These are phyloP conservation scores for Daktulosphaira vitifoliae DNA, from an alignment of 1,140 invertebrate genomes.

Conservation along the genomic window DNA sequence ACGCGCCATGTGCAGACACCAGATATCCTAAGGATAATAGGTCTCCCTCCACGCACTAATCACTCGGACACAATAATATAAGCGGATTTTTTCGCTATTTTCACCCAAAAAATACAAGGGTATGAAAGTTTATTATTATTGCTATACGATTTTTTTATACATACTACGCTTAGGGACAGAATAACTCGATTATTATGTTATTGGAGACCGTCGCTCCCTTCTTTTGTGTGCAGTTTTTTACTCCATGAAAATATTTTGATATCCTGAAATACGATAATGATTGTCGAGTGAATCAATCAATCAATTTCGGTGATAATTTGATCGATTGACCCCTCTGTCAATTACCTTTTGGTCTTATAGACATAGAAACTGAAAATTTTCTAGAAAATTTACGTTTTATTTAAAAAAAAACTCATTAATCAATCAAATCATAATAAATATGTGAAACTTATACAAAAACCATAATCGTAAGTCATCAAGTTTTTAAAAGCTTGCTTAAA, in stretches of 20 bases:
- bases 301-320: constrained; percentile 16
- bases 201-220: not conserved
- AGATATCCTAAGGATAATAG: constrained; percentile 31
- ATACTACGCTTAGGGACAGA: not conserved
- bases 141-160: too few species aligned
- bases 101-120: not conserved
- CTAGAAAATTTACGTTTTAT: too few species aligned
- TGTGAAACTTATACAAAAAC: too few species aligned
- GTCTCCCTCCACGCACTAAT: constrained; percentile 18
- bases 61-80: constrained; percentile 33
- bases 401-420: too few species aligned
- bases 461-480: too few species aligned
- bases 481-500: too few species aligned
- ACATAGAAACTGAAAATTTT: too few species aligned
- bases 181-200: constrained; percentile 30
- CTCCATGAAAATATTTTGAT: constrained; percentile 19
- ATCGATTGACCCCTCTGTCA: constrained; percentile 7
- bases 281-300: constrained; percentile 1
- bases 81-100: constrained; percentile 21
- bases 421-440: too few species aligned
- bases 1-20: constrained; percentile 33
- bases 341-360: too few species aligned
- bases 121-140: constrained; percentile 30
- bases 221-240: constrained; percentile 4
- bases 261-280: constrained; percentile 3